Evolutionary conservation across 2,797 vertebrate genomes (phyloP).

Genomic region (Danio choprae): DNA sequence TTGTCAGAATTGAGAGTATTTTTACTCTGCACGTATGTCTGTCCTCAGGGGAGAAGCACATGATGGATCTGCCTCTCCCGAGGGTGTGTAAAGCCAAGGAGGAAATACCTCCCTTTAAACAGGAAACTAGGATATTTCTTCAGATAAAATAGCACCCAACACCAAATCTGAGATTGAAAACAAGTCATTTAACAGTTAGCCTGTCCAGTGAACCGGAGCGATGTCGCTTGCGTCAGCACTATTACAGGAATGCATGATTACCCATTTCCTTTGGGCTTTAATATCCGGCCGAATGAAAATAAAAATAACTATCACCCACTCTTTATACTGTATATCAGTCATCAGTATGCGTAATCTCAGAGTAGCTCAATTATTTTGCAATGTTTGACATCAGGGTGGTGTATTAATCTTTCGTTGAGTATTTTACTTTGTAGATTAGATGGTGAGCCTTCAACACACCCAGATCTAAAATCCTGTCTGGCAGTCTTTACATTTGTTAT

Average conservation of each 20-base stretch:
- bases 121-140: conserved; percentile 69
- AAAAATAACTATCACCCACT: not conserved
- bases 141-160: conserved; percentile 48
- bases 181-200: not conserved
- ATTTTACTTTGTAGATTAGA: not conserved
- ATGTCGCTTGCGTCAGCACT: not conserved
- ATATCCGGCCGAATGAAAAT: not conserved
- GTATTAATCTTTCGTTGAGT: not conserved
- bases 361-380: not conserved
- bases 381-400: not conserved
- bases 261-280: not conserved
- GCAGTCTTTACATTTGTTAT: not conserved
- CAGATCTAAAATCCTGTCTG: not conserved
- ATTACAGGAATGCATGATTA: not conserved
- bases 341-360: not conserved
- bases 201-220: not conserved
- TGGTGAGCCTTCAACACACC: not conserved
- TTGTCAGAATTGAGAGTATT: conserved; percentile 6
- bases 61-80: conserved; percentile 64
- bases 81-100: conserved; percentile 56
- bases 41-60: conserved; percentile 24
- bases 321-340: not conserved
- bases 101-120: conserved; percentile 74
- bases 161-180: conserved; percentile 37
- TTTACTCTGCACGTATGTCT: conserved; percentile 4